Conservation (phyloP, 2,113 vertebrate genomes). For the Callionymus lyra region DNA sequence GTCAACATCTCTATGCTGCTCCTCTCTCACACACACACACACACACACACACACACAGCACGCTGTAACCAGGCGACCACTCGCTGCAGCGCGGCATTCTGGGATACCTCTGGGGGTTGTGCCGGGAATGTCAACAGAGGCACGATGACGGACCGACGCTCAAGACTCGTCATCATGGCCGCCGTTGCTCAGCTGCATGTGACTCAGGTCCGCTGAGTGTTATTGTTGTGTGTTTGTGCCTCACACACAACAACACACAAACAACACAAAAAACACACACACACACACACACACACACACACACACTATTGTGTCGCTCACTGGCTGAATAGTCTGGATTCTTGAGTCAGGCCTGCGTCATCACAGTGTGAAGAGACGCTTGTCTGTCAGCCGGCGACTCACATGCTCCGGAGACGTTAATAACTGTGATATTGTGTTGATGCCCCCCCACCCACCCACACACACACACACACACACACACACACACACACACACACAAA, state of each 20-base stretch:
- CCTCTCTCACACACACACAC: too few species aligned
- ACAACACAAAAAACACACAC: too few species aligned
- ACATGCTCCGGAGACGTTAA: slow-evolving; percentile 48
- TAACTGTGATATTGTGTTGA: slow-evolving; percentile 24
- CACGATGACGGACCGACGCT: slow-evolving; percentile 7
- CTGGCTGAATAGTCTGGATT: slow-evolving; percentile 28
- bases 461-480: too few species aligned
- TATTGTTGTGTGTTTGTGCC: too few species aligned
- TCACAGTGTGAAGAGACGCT: slow-evolving; percentile 12
- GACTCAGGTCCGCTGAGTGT: slow-evolving; percentile 29
- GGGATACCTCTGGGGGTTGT: slow-evolving; percentile 68
- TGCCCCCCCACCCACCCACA: too few species aligned
- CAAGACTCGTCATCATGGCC: slow-evolving; percentile 8
- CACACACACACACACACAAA: too few species aligned
- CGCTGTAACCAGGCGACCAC: slow-evolving; percentile 58
- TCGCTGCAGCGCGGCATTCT: slow-evolving; percentile 60
- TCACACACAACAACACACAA: too few species aligned
- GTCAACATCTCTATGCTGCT: too few species aligned
- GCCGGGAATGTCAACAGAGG: slow-evolving; percentile 59
- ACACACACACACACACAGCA: slow-evolving; percentile 10
- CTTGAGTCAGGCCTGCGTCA: slow-evolving; percentile 25
- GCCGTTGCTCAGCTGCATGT: slow-evolving; percentile 23
- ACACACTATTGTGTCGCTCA: slow-evolving; percentile 29
- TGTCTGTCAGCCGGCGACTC: slow-evolving; percentile 10
- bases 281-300: slow-evolving; percentile 22